A percentile compares a stretch with the other conserved stretches of the same genome.
phyloP scores from a whole-genome alignment of 2,113 vertebrate genomes.

The Neolamprologus cancellatus region DNA sequence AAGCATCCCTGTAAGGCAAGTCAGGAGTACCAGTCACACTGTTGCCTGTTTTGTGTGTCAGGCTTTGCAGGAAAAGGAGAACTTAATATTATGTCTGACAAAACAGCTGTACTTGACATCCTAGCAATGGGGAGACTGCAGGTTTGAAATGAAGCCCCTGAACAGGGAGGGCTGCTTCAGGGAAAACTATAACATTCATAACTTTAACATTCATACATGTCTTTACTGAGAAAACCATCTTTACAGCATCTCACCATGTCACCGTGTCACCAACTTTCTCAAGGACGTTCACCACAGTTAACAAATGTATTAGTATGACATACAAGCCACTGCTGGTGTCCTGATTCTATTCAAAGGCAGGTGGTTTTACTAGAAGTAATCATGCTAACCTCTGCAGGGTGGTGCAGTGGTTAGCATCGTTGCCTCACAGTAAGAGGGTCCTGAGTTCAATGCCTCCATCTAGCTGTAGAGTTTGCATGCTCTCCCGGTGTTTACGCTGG shows the following conservation, averaged over 20 bases:
- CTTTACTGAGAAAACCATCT: not conserved
- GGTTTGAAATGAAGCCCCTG: not conserved
- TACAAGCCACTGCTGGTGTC: not conserved
- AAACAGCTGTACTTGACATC: not conserved
- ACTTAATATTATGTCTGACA: not conserved
- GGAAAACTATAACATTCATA: not conserved
- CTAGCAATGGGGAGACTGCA: not conserved
- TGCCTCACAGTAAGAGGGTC: not conserved
- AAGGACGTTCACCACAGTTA: not conserved
- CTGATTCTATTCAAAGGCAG: not conserved
- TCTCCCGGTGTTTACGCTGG: not conserved
- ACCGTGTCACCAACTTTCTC: not conserved
- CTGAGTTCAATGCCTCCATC: not conserved
- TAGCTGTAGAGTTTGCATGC: not conserved
- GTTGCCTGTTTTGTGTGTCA: not conserved
- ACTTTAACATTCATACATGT: not conserved
- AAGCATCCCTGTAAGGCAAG: not conserved
- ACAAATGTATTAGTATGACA: not conserved
- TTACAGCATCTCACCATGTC: not conserved
- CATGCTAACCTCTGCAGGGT: not conserved
- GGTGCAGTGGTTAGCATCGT: not conserved
- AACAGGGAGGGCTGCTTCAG: not conserved
- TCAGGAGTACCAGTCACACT: not conserved
- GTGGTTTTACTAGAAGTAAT: not conserved
- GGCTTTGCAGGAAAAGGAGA: not conserved